These are phyloP conservation scores for Pholis gunnellus DNA, from an alignment of 2,113 vertebrate species.

Conservation along the genomic window DNA sequence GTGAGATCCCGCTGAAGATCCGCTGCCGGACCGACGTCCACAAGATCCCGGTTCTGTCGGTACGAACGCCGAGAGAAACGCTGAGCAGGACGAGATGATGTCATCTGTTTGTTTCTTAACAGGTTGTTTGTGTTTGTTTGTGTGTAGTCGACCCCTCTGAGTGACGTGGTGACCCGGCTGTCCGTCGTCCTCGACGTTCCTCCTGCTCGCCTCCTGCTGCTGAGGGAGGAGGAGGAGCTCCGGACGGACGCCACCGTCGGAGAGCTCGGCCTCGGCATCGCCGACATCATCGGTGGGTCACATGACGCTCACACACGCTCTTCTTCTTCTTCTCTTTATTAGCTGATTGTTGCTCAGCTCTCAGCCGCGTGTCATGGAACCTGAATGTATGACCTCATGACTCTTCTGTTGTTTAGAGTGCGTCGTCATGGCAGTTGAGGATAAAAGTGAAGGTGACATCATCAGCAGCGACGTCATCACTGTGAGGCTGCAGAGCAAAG, in stretches of 20 bases:
- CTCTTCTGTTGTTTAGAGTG: conserved; percentile 73
- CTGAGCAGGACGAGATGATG: not conserved
- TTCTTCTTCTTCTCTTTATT: too few species aligned
- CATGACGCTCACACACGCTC: not conserved
- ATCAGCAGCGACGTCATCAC: conserved; percentile 54
- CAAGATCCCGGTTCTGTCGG: conserved; percentile 78
- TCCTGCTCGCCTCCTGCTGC: conserved; percentile 76
- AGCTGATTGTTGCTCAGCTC: too few species aligned
- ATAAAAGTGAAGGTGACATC: not conserved
- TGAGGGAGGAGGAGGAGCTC: conserved; percentile 80
- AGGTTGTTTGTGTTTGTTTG: not conserved
- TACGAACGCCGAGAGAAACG: conserved; percentile 13
- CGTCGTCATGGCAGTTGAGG: conserved; percentile 73
- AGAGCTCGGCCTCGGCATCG: conserved; percentile 81
- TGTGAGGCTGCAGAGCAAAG: conserved; percentile 81
- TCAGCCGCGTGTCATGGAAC: too few species aligned
- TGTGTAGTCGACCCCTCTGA: conserved; percentile 76
- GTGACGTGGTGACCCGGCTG: conserved; percentile 72
- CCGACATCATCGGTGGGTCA: conserved; percentile 84
- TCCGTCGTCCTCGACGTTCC: conserved; percentile 77
- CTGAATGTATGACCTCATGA: too few species aligned
- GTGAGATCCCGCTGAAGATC: conserved; percentile 82
- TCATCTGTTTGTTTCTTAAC: not conserved
- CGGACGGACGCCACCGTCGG: conserved; percentile 51
- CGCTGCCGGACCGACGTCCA: conserved; percentile 79